Conservation (phyloP, 1,140 invertebrate genomes). For the Pseudobourletiella spinata region DNA sequence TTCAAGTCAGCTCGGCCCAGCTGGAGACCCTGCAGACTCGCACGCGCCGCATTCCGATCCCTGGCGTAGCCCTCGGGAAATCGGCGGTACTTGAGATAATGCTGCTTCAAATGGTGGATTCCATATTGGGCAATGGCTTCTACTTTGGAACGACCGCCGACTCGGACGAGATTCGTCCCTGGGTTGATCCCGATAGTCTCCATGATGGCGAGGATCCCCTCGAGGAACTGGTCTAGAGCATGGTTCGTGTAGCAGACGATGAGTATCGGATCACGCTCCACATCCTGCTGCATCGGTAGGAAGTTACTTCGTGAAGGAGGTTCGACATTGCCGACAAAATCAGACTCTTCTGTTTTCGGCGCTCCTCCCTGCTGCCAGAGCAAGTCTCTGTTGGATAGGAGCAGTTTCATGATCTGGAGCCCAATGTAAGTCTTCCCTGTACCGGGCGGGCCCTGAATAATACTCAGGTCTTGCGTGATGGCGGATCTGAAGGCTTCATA, state of each 20-base stretch:
- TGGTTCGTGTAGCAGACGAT: slow-evolving; percentile 80
- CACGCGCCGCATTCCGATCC: neutral
- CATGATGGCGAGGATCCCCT: slow-evolving; percentile 53
- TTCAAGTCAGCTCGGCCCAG: neutral
- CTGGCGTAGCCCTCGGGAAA: neutral
- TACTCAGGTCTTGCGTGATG: slow-evolving; percentile 52
- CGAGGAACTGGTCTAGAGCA: slow-evolving; percentile 80
- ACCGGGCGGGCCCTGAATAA: slow-evolving; percentile 64
- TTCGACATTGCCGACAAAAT: slow-evolving; percentile 41
- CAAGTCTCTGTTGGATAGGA: slow-evolving; percentile 47
- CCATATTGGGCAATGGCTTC: slow-evolving; percentile 46
- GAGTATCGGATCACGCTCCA: slow-evolving; percentile 51
- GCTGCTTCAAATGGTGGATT: slow-evolving; percentile 12
- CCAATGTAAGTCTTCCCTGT: slow-evolving; percentile 73
- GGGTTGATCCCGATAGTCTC: slow-evolving; percentile 35
- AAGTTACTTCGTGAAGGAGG: neutral
- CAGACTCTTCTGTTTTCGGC: slow-evolving; percentile 41
- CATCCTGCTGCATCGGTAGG: neutral
- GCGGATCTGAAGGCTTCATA: slow-evolving; percentile 49
- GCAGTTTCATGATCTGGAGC: slow-evolving; percentile 52
- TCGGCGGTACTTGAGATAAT: neutral
- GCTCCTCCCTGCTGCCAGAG: neutral
- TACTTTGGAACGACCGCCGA: slow-evolving; percentile 61
- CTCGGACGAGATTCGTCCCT: slow-evolving; percentile 45
- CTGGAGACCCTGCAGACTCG: neutral